Percentiles rank a stretch among this genome's conserved stretches.
phyloP scores from a whole-genome alignment of 2,888 invertebrate genomes.

The Epistrophella euchroma region DNA sequence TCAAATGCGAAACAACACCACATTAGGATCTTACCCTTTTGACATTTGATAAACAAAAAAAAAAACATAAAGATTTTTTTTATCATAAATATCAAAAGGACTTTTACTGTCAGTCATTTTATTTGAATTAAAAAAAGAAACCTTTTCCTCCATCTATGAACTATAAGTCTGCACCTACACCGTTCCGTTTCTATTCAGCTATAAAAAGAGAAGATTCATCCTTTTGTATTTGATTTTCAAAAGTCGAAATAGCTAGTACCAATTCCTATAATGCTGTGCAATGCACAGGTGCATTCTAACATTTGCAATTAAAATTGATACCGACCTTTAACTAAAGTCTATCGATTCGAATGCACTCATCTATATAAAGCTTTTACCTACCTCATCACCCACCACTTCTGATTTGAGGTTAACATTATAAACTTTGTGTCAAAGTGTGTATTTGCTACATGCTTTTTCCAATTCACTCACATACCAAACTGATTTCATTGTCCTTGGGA shows the following conservation, averaged over 20 bases:
- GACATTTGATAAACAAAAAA: too few species aligned
- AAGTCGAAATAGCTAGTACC: background rate
- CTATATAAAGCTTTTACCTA: constrained; percentile 5
- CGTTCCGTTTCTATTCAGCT: too few species aligned
- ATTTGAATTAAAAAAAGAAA: too few species aligned
- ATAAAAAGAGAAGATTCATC: background rate
- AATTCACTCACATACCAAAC: constrained; percentile 17
- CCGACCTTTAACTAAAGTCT: background rate
- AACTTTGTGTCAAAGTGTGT: background rate
- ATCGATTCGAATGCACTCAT: constrained; percentile 4
- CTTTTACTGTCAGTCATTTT: too few species aligned
- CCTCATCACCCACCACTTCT: background rate
- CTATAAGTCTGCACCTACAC: too few species aligned
- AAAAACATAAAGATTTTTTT: too few species aligned
- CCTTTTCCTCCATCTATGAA: too few species aligned
- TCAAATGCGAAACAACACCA: too few species aligned
- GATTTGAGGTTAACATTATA: constrained; percentile 7
- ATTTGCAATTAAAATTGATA: constrained; percentile 13
- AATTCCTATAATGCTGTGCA: too few species aligned
- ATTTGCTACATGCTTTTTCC: background rate
- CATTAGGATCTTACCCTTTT: too few species aligned
- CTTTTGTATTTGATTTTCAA: background rate
- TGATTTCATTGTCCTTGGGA: constrained; percentile 15
- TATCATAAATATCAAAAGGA: too few species aligned
- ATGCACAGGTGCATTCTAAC: background rate